These are phyloP conservation scores for Anas platyrhynchos DNA, from an alignment of 2,113 vertebrate genomes.

Conservation along the genomic window DNA sequence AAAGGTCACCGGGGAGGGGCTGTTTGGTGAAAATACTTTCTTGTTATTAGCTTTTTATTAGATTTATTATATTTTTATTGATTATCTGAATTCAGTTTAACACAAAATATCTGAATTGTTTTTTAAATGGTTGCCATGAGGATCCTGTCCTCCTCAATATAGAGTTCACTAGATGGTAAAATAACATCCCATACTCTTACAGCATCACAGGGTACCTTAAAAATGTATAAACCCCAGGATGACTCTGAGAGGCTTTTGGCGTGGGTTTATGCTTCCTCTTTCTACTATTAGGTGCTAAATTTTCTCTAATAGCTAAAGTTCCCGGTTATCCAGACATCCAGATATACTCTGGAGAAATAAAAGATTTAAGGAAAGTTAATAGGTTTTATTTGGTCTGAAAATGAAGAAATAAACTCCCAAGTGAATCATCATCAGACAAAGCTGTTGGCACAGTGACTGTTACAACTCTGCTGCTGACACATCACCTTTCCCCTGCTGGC, in stretches of 20 bases:
- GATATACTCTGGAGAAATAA: background rate
- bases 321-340: no score
- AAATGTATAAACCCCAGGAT: background rate
- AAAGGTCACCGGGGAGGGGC: background rate
- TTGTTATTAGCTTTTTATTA: background rate
- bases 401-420: background rate
- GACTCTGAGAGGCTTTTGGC: background rate
- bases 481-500: fast-evolving
- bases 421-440: background rate
- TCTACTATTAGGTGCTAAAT: background rate
- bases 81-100: conserved; percentile 7
- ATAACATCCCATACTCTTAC: background rate
- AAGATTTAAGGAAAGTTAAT: background rate
- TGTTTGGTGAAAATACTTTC: background rate
- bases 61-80: background rate
- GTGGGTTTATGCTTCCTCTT: background rate
- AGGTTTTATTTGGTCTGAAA: background rate
- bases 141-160: background rate
- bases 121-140: conserved; percentile 3
- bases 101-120: background rate
- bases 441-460: background rate
- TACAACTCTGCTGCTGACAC: background rate
- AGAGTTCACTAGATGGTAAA: background rate
- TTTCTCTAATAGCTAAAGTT: background rate
- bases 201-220: background rate